Base-by-base conservation (phyloP, 2,797 vertebrate genomes). In the Rhinoraja longicauda region DNA sequence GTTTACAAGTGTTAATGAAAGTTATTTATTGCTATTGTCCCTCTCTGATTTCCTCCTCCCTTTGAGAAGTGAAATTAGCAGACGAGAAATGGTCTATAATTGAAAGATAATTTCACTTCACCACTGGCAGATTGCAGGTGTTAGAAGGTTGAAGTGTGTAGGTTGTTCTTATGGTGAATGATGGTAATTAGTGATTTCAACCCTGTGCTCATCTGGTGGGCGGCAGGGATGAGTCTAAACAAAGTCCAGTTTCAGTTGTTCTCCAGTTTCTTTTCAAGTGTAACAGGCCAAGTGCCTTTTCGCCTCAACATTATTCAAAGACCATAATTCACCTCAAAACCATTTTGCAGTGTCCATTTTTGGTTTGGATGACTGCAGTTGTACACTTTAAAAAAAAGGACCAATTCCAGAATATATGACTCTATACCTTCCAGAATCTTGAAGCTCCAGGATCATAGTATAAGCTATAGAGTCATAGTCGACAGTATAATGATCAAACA, bases 401-500 rank as follows among this genome's bases (percentile, higher is more conserved):
- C 70, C 88, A 91, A 36, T 72, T 64, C 67, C 88, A 72, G 32
- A 36, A 72, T 45, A 45, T 45, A 45, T 45, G 45, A 2, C 45
- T 45, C 45, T 45, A 45, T 45, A 45, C 45, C 45, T 45, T 4
- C 45, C 45, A 45, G 45, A 45, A 45, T 4, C 45, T 45, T 45
- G 45, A 45, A 45, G 45, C 45, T 45, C 0, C 45, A 45, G 45
- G 39, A 1, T 45, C 45, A 45, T 45, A 45, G 45, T 45, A 3
- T 45, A 45, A 45, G 3, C 32, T 32, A 32, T 32, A 32, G n/a
- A n/a, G 32, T 3, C 45, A 45, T 45, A 45, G 45, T 45, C 26
- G 75, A 92, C 15, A 92, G 36, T 36, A 91, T 45, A 73, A 70
- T 32, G 4, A 91, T 91, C 72, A 70, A 70, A 91, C 45, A 53